These are phyloP conservation scores for Oreocharis arfaki DNA, from an alignment of 2,113 vertebrate genomes.

Conservation along the genomic window DNA sequence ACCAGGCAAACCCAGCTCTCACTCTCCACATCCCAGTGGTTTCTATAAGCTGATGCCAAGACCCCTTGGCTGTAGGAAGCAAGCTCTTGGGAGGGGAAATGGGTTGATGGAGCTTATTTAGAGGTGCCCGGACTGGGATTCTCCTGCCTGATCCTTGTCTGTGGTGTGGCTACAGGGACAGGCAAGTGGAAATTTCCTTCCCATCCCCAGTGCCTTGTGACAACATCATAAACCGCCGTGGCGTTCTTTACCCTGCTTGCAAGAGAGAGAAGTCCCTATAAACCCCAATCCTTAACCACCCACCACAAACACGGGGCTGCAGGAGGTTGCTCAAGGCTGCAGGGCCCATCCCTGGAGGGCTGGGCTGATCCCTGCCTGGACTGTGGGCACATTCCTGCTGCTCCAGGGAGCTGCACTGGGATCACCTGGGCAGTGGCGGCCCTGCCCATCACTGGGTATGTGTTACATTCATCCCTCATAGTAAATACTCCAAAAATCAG, in stretches of 20 bases:
- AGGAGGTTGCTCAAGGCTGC: slow-evolving; percentile 16
- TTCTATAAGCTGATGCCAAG: background rate
- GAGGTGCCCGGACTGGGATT: background rate
- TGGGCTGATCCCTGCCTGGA: background rate
- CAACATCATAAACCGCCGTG: slow-evolving; percentile 41
- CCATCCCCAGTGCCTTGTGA: slow-evolving; percentile 29
- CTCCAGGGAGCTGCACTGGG: background rate
- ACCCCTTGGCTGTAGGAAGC: background rate
- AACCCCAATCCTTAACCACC: background rate
- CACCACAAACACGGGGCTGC: background rate
- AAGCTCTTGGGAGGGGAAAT: fast-evolving
- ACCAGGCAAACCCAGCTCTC: background rate
- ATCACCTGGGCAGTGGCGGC: fast-evolving
- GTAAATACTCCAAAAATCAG: background rate
- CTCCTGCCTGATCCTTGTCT: background rate
- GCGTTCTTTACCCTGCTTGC: slow-evolving; percentile 12
- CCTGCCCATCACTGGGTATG: fast-evolving
- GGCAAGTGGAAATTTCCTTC: slow-evolving; percentile 68
- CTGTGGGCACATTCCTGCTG: background rate
- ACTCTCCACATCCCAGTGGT: background rate
- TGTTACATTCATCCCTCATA: fast-evolving
- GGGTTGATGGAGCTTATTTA: background rate
- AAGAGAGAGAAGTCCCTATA: background rate
- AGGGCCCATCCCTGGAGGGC: background rate
- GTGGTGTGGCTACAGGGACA: background rate